Conservation (phyloP, 1,140 invertebrate genomes). For the Drosophila navojoa region DNA sequence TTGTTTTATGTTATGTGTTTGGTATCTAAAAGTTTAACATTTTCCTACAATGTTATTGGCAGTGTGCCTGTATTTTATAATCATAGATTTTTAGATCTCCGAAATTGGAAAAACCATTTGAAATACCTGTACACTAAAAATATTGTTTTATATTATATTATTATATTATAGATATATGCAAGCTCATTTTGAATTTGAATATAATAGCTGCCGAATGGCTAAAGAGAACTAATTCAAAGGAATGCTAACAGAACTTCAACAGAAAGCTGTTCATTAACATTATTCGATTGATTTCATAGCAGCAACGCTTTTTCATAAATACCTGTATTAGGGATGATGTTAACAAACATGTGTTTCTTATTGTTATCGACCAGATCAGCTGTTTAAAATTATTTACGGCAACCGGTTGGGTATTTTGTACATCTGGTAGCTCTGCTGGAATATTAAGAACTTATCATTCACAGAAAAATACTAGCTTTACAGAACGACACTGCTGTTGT, state of each 20-base stretch:
- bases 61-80: not conserved
- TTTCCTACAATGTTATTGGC: slow-evolving; percentile 11
- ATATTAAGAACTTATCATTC: not conserved
- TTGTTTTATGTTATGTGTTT: slow-evolving; percentile 33
- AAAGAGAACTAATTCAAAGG: not conserved
- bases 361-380: not conserved
- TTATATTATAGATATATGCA: too few relatives aligned
- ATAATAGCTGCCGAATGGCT: not conserved
- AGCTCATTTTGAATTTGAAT: not conserved
- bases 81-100: too few relatives aligned
- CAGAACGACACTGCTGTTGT: not conserved
- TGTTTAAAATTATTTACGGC: not conserved
- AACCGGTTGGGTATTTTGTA: not conserved
- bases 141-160: too few relatives aligned
- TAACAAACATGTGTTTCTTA: too few relatives aligned
- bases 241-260: not conserved
- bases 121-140: too few relatives aligned
- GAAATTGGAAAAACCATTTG: too few relatives aligned
- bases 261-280: not conserved
- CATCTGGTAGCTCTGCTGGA: slow-evolving; percentile 1
- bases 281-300: not conserved
- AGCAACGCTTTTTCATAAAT: not conserved
- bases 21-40: slow-evolving; percentile 8
- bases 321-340: too few relatives aligned
- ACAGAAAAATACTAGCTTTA: not conserved